Conservation (phyloP, 2,113 vertebrate genomes). For the Cisticola juncidis region DNA sequence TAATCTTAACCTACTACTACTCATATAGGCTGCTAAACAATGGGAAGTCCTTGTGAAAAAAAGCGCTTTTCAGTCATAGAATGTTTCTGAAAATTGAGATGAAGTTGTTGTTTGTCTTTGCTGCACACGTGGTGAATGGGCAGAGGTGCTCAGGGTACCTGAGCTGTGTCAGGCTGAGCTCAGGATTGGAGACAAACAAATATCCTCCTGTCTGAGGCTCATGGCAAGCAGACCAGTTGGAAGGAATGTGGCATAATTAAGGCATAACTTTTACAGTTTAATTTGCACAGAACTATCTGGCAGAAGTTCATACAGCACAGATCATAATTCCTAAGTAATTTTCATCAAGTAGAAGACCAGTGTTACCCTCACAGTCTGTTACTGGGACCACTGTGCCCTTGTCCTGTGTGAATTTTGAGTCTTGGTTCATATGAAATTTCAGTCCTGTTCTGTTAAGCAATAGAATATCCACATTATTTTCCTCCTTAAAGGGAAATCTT, state of each 20-base stretch:
- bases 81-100: not conserved
- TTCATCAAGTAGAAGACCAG: not conserved
- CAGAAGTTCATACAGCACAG: not conserved
- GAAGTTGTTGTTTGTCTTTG: not conserved
- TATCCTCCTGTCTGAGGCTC: not conserved
- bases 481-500: not conserved
- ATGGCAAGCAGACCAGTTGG: not conserved
- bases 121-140: not conserved
- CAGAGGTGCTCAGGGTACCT: not conserved
- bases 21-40: not conserved
- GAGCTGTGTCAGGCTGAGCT: not conserved
- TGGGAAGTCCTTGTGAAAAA: not conserved
- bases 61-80: not conserved
- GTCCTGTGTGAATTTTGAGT: not conserved
- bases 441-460: not conserved
- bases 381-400: not conserved
- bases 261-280: not conserved
- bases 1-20: constrained; percentile 24
- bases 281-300: not conserved
- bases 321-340: not conserved
- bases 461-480: not conserved
- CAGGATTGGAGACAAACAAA: not conserved
- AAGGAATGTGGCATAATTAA: not conserved
- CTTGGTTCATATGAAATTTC: not conserved
- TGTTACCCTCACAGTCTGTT: not conserved